Evolutionary conservation across 2,113 vertebrate genomes (phyloP).

Genomic region (Empidonax alnorum): DNA sequence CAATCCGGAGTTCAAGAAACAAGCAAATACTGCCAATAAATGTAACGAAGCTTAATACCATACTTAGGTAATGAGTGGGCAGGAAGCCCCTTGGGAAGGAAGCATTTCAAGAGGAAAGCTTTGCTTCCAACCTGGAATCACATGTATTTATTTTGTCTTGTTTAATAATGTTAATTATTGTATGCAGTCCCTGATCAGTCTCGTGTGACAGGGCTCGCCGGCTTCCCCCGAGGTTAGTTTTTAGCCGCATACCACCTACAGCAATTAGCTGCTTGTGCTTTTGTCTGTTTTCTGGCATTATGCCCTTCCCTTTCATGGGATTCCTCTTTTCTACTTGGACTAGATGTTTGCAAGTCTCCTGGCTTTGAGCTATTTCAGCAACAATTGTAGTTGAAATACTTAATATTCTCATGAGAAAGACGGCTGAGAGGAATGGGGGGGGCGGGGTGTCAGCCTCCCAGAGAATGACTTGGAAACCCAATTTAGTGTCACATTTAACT

Average conservation of each 20-base stretch:
- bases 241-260: slow-evolving; percentile 37
- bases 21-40: not conserved
- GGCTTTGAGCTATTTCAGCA: slow-evolving; percentile 69
- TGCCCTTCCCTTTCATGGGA: slow-evolving; percentile 61
- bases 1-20: not conserved
- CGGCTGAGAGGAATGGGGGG: not conserved
- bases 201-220: not conserved
- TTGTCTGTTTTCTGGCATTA: slow-evolving; percentile 52
- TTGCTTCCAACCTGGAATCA: not conserved
- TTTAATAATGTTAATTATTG: slow-evolving; percentile 49
- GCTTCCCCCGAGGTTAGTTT: not conserved
- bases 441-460: slow-evolving; percentile 14
- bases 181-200: not conserved
- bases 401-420: slow-evolving; percentile 70
- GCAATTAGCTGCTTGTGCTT: slow-evolving; percentile 69
- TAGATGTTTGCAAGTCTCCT: slow-evolving; percentile 62
- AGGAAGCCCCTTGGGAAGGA: not conserved
- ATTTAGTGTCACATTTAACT: slow-evolving; percentile 61
- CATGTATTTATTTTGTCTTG: slow-evolving; percentile 23
- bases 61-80: not conserved
- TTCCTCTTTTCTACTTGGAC: slow-evolving; percentile 52
- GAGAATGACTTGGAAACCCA: slow-evolving; percentile 58
- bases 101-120: not conserved
- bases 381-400: slow-evolving; percentile 67
- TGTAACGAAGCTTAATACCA: not conserved